Evolutionary conservation across 2,113 vertebrate genomes (phyloP), one percentile per base, ranked within the genome.

Genomic region (Colius striatus): DNA sequence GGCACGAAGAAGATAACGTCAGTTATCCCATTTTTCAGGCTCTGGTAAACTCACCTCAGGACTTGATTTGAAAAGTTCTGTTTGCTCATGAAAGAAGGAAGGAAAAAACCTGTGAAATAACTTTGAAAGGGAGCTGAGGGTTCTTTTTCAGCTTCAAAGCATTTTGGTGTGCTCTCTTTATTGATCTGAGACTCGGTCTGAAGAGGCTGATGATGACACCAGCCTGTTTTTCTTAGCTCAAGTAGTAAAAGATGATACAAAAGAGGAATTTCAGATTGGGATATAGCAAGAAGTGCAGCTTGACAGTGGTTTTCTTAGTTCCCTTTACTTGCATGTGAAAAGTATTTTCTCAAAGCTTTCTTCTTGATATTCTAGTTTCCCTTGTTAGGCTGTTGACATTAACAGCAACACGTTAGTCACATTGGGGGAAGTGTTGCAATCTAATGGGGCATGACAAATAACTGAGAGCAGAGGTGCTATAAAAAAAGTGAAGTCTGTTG

Each of bases 141-240:
- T 8, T 84, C 73, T 75, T 90, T 82, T 47, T 13, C n/a, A 53
- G 72, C 94, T 94, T 96, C 93, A 93, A 89, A 97, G 92, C 55
- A 2, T 23, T 81, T 92, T 63, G 18, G 6, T 29, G 45, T 19
- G 38, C 72, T 92, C 34, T 25, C 61, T 30, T 62, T 62, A 34
- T 70, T 81, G 86, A 95, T 93, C 79, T 65, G 79, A 89, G 88
- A 6, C 79, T 85, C 8, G 0, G 10, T 65, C 38, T 92, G 82
- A 80, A 12, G 51, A 74, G 65, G 27, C 41, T 71, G 90, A 2
- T 19, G 83, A 19, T 84, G 88, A 32, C 73, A 74, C 48, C 61
- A 62, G 62, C 32, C 51, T 53, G 9, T 41, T 75, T 68, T 48
- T 32, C 55, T 80, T 12, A 54, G 60, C 92, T 78, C 30, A 6